Conservation (phyloP, 1,140 invertebrate species). For the Micrasema longulum region DNA sequence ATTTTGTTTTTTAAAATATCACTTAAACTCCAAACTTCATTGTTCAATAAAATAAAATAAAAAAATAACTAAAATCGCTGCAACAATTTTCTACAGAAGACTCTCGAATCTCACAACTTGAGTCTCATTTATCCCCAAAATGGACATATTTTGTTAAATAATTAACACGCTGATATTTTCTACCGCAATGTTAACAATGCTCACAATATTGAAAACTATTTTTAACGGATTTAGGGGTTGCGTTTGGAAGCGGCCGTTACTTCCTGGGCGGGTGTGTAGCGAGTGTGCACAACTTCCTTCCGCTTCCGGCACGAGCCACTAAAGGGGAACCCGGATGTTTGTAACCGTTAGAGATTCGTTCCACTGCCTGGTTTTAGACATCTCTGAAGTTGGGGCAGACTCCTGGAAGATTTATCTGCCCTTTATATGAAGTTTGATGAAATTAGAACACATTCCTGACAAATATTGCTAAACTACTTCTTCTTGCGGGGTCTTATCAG, state of each 20-base stretch:
- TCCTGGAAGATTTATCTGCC: too few species aligned
- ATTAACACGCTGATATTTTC: neutral
- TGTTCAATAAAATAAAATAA: too few species aligned
- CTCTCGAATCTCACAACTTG: neutral
- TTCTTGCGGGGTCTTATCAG: too few species aligned
- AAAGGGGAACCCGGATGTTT: slow-evolving; percentile 1
- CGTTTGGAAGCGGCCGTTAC: too few species aligned
- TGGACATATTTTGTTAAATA: neutral
- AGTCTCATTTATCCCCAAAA: neutral
- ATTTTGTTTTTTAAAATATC: too few species aligned
- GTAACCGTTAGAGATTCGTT: slow-evolving; percentile 18
- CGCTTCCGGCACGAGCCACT: slow-evolving; percentile 18
- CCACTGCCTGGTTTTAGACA: neutral
- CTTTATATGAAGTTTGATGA: too few species aligned
- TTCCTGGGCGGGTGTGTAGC: slow-evolving; percentile 30
- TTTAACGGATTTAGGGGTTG: too few species aligned
- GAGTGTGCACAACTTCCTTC: slow-evolving; percentile 13
- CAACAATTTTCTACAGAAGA: neutral
- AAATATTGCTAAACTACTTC: too few species aligned
- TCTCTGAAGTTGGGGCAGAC: slow-evolving; percentile 5
- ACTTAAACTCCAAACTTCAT: too few species aligned
- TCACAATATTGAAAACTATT: too few species aligned
- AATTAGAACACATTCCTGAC: too few species aligned
- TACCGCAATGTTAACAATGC: neutral
- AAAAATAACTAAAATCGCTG: too few species aligned